phyloP scores from a whole-genome alignment of 2,113 vertebrate genomes.

The Tyto alba region DNA sequence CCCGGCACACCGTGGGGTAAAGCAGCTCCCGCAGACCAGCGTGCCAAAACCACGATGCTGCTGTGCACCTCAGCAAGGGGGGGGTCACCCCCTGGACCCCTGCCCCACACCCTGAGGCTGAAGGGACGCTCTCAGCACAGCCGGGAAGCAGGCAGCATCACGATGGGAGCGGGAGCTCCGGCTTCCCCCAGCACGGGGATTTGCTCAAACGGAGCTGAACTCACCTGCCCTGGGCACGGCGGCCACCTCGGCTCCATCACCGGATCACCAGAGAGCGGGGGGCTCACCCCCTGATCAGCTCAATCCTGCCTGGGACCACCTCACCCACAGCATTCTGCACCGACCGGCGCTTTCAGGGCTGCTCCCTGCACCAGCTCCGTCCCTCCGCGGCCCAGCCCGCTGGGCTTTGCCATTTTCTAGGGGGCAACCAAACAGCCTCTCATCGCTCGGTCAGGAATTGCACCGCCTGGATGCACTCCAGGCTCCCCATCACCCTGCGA shows the following conservation, averaged over 20 bases:
- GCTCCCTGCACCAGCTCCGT: accelerated
- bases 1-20: accelerated
- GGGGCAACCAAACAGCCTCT: neutral
- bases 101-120: neutral
- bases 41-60: neutral
- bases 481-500: neutral
- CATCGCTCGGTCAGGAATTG: accelerated
- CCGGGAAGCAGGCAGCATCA: neutral
- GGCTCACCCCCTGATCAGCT: neutral
- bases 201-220: neutral
- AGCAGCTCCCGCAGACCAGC: neutral
- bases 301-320: neutral
- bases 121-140: neutral
- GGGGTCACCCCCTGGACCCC: neutral
- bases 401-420: neutral
- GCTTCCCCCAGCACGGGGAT: accelerated
- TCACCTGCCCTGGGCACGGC: neutral
- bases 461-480: neutral
- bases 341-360: neutral
- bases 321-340: neutral
- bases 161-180: neutral
- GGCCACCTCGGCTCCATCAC: neutral
- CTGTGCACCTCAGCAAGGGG: neutral
- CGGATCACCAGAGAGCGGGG: neutral
- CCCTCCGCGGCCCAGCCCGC: accelerated